Percentiles rank a stretch among this genome's conserved stretches.
phyloP scores from a whole-genome alignment of 2,888 invertebrate genomes.

The Acholoe squamosa region DNA sequence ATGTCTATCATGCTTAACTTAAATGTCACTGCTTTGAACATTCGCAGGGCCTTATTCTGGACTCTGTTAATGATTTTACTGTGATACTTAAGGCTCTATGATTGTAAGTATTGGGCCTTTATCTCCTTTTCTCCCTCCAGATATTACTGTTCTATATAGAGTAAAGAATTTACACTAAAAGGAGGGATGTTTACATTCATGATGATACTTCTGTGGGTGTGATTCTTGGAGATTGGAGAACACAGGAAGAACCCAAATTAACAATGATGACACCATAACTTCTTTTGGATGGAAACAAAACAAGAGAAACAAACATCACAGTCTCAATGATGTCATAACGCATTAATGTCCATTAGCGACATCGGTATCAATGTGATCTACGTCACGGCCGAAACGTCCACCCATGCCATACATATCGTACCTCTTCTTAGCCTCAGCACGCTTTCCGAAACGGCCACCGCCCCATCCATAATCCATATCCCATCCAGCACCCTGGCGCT shows the following conservation, averaged over 20 bases:
- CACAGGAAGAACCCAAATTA: background rate
- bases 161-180: background rate
- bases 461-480: slow-evolving; percentile 81
- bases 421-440: slow-evolving; percentile 68
- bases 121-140: background rate
- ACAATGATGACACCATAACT: background rate
- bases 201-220: background rate
- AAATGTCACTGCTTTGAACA: background rate
- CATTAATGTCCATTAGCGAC: background rate
- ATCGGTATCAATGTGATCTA: slow-evolving; percentile 74
- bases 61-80: background rate
- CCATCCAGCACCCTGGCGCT: slow-evolving; percentile 78
- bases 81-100: background rate
- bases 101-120: background rate
- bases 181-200: background rate
- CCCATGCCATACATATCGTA: slow-evolving; percentile 76
- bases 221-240: background rate
- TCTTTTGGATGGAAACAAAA: background rate
- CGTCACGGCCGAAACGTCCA: slow-evolving; percentile 79
- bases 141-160: background rate
- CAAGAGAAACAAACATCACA: slow-evolving; percentile 24
- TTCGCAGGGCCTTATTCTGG: background rate
- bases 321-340: background rate
- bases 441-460: slow-evolving; percentile 81
- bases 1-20: background rate